These are phyloP conservation scores for Echeneis naucrates DNA, from an alignment of 2,797 vertebrate genomes.

Conservation along the genomic window DNA sequence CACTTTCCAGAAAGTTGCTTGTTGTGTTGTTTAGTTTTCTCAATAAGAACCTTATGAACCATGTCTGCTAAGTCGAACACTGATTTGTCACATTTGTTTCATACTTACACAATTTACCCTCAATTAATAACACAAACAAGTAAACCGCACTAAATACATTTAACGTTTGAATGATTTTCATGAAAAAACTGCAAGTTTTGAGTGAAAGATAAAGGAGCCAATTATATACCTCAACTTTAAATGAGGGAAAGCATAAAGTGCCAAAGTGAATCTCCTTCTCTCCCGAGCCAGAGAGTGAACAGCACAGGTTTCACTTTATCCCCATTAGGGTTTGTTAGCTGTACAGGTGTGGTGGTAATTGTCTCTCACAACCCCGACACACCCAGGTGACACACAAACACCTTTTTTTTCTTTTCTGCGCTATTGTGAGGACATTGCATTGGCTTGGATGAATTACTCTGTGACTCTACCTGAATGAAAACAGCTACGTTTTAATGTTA, in stretches of 20 bases:
- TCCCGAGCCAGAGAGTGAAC: constrained; percentile 48
- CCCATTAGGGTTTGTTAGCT: constrained; percentile 82
- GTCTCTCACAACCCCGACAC: constrained; percentile 60
- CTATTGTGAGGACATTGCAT: constrained; percentile 16
- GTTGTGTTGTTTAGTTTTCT: constrained; percentile 45
- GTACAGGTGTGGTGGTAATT: constrained; percentile 82
- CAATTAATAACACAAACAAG: constrained; percentile 63
- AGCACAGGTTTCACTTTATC: constrained; percentile 82
- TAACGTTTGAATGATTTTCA: constrained; percentile 45
- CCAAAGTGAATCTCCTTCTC: constrained; percentile 58
- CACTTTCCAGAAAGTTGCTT: constrained; percentile 44
- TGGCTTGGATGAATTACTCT: constrained; percentile 1
- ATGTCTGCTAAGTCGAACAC: constrained; percentile 18
- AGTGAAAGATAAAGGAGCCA: constrained; percentile 64
- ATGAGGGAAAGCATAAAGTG: constrained; percentile 54
- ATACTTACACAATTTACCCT: constrained; percentile 54
- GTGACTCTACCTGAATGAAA: constrained; percentile 14
- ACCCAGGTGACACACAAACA: constrained; percentile 44
- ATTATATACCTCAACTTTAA: constrained; percentile 68
- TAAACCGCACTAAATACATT: constrained; percentile 44
- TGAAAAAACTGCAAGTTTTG: constrained; percentile 25
- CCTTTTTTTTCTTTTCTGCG: constrained; percentile 9
- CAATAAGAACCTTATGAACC: constrained; percentile 35
- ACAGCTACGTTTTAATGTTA: neutral
- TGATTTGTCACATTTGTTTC: constrained; percentile 64